Conservation (phyloP, 2,113 vertebrate genomes). For the Chaenogobius annularis region DNA sequence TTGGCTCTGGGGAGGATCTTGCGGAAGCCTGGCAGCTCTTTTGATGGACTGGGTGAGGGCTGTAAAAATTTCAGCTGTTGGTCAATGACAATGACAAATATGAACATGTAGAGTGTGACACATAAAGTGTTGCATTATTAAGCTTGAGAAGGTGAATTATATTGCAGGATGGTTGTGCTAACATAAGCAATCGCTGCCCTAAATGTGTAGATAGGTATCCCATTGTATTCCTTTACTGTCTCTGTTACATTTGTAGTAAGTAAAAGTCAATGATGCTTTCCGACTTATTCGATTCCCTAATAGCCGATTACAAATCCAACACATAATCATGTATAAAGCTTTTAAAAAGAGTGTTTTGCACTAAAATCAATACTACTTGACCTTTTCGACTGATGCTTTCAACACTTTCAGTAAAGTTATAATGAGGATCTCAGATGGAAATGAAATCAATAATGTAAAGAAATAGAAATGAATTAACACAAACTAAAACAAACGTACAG, state of each 20-base stretch:
- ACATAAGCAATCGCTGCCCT: not conserved
- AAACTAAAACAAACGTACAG: constrained; percentile 73
- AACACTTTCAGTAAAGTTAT: not conserved
- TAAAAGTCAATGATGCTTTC: not conserved
- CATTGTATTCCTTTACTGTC: not conserved
- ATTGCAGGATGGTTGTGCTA: not conserved
- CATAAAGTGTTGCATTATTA: not conserved
- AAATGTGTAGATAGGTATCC: not conserved
- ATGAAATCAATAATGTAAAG: too few species aligned
- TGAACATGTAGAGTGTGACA: not conserved
- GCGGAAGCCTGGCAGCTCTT: constrained; percentile 93
- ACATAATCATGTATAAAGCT: not conserved
- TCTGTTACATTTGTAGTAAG: not conserved
- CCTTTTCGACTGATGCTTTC: not conserved
- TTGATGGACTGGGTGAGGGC: constrained; percentile 61
- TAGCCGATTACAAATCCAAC: not conserved
- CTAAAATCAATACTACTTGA: not conserved
- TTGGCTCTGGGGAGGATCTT: constrained; percentile 94
- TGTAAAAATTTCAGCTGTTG: constrained; percentile 26
- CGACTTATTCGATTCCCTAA: not conserved
- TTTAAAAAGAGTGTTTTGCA: constrained; percentile 5
- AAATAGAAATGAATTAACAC: not conserved
- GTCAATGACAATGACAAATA: constrained; percentile 4
- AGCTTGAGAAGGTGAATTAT: not conserved
- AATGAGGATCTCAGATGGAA: too few species aligned